Base-by-base conservation (phyloP, 2,113 vertebrate genomes). In the Poecilia latipinna region DNA sequence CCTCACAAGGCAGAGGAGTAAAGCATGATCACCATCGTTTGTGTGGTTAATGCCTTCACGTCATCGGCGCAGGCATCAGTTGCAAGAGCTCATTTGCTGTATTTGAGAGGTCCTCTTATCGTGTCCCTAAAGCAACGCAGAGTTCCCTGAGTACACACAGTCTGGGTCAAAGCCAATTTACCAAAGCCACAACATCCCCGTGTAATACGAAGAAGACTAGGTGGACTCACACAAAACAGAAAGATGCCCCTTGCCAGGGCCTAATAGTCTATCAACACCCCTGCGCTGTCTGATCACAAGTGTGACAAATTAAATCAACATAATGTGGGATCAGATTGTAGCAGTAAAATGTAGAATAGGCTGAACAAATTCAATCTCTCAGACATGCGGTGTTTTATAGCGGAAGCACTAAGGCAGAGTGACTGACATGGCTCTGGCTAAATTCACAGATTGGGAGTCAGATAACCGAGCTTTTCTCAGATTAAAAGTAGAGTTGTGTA, bases 281-380 rank as follows among this genome's bases (percentile, higher is more conserved):
- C 48, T 64, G 11, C 39, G 79, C 32, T 28, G 51, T 68, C 71
- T 61, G 73, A 70, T 86, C 65, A 83, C 72, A 31, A 87, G 82
- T 75, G 66, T 10, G 62, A 54, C 66, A 86, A 89, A 84, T 91
- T 86, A 83, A 84, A 91, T 93, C 87, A 90, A 81, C 75, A 78
- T 67, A 77, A 82, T 68, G 81, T 77, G 77, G 70, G 86, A 89
- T 89, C 77, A 70, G 69, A 86, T 82, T 87, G 89, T 33, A 63
- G 72, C 68, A 77, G 84, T 82, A 72, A 83, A 86, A 87, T 62
- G 44, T 67, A 76, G 65, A 79, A 83, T 75, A 81, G 63, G 69
- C 78, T 54, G 48, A 81, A 87, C 83, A 76, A 90, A 89, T 87
- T 66, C 69, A 83, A 83, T 83, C 80, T 78, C 28, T n/a, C 75